Percentiles rank a stretch among this genome's conserved stretches.
These are phyloP conservation scores for Maniola hyperantus DNA, from an alignment of 2,888 invertebrate species.

Conservation along the genomic window DNA sequence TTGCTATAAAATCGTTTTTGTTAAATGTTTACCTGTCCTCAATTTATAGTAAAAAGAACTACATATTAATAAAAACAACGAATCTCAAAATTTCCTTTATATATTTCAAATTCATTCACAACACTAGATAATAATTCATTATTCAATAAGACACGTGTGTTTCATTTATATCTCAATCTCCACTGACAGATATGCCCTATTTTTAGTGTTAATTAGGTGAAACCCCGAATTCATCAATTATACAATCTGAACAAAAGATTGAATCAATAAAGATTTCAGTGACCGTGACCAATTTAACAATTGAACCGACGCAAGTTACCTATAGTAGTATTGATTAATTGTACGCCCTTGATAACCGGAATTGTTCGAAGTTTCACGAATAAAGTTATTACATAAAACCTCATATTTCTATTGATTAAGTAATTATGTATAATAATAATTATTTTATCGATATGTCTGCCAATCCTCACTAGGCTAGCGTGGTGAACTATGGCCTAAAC, in stretches of 20 bases:
- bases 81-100: too few species aligned
- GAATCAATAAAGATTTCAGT: conserved; percentile 1
- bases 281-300: conserved; percentile 16
- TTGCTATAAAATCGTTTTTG: background rate
- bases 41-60: background rate
- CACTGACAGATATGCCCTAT: background rate
- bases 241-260: background rate
- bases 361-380: conserved; percentile 12
- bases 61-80: too few species aligned
- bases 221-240: background rate
- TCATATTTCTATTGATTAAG: background rate
- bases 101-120: too few species aligned
- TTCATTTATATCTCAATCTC: background rate
- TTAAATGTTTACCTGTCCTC: background rate
- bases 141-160: too few species aligned
- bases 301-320: background rate
- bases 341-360: conserved; percentile 10
- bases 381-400: background rate
- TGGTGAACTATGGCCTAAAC: too few species aligned
- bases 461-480: too few species aligned
- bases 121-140: too few species aligned
- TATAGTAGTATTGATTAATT: conserved; percentile 1
- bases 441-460: background rate
- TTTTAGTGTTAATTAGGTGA: conserved; percentile 3
- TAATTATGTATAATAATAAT: background rate